These are phyloP conservation scores for Phataginus tetradactyla DNA, from an alignment of 2,797 vertebrate genomes.

Conservation along the genomic window DNA sequence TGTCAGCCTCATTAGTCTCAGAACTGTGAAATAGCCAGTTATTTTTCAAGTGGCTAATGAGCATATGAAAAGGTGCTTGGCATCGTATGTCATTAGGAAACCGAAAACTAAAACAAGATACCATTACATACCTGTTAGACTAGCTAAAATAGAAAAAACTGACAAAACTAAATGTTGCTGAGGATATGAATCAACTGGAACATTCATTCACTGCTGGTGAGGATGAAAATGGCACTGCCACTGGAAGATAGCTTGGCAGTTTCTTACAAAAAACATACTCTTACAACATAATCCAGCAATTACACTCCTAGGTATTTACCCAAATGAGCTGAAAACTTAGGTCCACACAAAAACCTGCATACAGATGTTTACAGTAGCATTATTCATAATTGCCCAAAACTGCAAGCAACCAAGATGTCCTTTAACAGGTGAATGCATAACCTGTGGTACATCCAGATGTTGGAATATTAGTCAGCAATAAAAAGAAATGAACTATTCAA, in stretches of 20 bases:
- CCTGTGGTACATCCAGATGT: neutral
- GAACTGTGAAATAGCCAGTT: neutral
- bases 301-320: neutral
- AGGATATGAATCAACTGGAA: neutral
- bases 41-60: neutral
- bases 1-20: neutral
- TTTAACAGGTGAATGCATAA: neutral
- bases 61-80: neutral
- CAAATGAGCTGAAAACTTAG: neutral
- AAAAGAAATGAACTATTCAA: neutral
- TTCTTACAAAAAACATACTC: neutral
- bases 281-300: neutral
- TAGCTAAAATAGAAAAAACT: neutral
- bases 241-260: neutral
- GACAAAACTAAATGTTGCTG: neutral
- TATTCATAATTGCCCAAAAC: neutral
- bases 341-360: neutral
- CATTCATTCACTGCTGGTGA: neutral
- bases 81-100: neutral
- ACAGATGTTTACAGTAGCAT: neutral
- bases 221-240: neutral
- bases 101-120: neutral
- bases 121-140: neutral
- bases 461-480: neutral
- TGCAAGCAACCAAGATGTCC: neutral